These are phyloP conservation scores for Zootermopsis nevadensis DNA, from an alignment of 2,888 invertebrate species.

Conservation along the genomic window DNA sequence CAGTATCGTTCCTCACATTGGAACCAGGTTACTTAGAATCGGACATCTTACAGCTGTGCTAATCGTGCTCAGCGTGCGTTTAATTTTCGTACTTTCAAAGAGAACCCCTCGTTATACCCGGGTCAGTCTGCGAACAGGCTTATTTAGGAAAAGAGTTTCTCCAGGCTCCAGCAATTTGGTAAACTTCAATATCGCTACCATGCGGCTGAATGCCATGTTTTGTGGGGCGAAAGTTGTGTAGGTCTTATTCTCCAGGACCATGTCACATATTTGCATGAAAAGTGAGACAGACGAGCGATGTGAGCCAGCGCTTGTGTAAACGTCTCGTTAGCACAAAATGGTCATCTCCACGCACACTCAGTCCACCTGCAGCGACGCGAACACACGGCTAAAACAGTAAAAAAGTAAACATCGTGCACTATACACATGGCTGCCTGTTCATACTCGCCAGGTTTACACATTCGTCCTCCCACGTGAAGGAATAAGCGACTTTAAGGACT, in stretches of 20 bases:
- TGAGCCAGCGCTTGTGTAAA: slow-evolving; percentile 12
- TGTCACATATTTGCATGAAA: slow-evolving; percentile 20
- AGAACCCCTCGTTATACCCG: too few relatives aligned
- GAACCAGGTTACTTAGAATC: too few relatives aligned
- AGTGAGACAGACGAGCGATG: background rate
- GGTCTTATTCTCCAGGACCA: background rate
- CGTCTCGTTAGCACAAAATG: slow-evolving; percentile 35
- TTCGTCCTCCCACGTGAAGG: background rate
- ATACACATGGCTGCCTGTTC: slow-evolving; percentile 5
- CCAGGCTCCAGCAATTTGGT: background rate
- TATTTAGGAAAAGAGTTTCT: too few relatives aligned
- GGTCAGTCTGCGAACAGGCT: too few relatives aligned
- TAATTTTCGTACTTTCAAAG: too few relatives aligned
- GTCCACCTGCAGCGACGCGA: slow-evolving; percentile 3
- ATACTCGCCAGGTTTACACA: too few relatives aligned
- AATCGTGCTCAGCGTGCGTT: too few relatives aligned
- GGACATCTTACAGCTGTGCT: too few relatives aligned
- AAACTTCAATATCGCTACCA: background rate
- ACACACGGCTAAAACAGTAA: slow-evolving; percentile 28
- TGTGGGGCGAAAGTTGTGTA: background rate
- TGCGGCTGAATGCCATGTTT: too few relatives aligned
- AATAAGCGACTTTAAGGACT: background rate
- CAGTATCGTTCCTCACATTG: too few relatives aligned
- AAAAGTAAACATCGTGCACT: slow-evolving; percentile 15
- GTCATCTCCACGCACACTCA: background rate